Base-by-base conservation (phyloP, 2,888 invertebrate genomes). In the Rugalucina vietnamica region DNA sequence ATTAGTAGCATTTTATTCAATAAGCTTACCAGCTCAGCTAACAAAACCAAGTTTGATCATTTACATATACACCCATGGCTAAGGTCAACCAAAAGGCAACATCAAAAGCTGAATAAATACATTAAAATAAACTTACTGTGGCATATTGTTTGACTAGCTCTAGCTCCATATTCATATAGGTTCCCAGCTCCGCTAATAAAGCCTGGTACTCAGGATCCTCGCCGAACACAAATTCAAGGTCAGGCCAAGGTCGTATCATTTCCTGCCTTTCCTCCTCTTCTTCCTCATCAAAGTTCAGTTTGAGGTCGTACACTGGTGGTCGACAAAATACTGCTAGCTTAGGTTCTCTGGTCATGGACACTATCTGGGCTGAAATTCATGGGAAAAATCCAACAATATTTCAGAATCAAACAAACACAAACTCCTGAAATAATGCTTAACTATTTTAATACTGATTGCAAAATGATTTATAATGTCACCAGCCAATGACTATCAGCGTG, bases 251-350 rank as follows among this genome's bases (percentile, higher is more conserved):
- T 76, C 82, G 85, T 83, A 90, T 87, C 77, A 86, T 84, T 74
- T 90, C 91, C 32, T 89, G 76, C 65, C 91, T 90, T 37, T 92
- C 92, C 43, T 91, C 92, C 57, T 91, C 91, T 74, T 92, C 92
- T 81, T 94, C 93, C 70, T 91, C 89, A 82, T 93, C 94, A 89
- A 86, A 91, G 82, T 92, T 91, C 72, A 94, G 88, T 49, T 91
- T 91, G 12, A 94, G 91, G 85, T 94, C 94, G 81, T 91, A 88
- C 39, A 90, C 83, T 0, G 94, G 93, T 18, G 94, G 92, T 3
- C 93, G 91, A 90, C 94, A 94, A 87, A 94, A 94, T 18, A 93
- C 93, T 4, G 90, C 89, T 12, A 94, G 90, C 37, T 87, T 88
- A 8, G 94, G 93, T 80, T 94, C 94, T 65, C 91, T 81, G 49